Base-by-base conservation (phyloP, 2,888 invertebrate genomes). In the Chironomus tentans region DNA sequence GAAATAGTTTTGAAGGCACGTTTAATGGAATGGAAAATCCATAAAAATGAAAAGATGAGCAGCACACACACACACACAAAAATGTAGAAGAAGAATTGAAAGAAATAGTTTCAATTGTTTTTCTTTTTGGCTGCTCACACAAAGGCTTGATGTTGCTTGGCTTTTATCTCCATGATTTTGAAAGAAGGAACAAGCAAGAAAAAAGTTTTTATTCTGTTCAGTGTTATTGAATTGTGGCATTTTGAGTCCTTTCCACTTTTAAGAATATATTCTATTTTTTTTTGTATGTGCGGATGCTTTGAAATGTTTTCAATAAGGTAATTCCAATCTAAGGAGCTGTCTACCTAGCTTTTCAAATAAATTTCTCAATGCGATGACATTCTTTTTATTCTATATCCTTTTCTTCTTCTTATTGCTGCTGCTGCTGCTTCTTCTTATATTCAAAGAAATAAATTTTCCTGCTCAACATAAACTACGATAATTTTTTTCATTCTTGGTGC, bases 11-110 rank as follows among this genome's bases (percentile, higher is more conserved):
- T 68, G 18, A 74, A 74, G 62, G 74, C 74, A 74, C 65, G 68
- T 68, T 74, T 74, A 74, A 74, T 74, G 74, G 74, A 65, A 68
- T 74, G 74, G 74, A 74, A 74, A 74, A 74, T 71, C 68, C 46
- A 68, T 21, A 65, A 65, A 65, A 38, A 38, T 38, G 65, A 24
- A 24, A 65, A 24, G 21, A 24, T 12, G 62, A 13, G 38, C 2
- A 2, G 10, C 38, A 10, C 38, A 38, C 38, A 38, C 38, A 38
- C 38, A 38, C 7, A 38, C 10, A 38, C 7, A 38, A 1, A 28
- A 28, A 28, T 24, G 3, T 4, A 72, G 50, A 69, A 24, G 61
- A n/a, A n/a, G n/a, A 62, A 38, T 38, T 38, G 38, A 38, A 38
- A 56, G 56, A 74, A 74, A 74, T 74, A 74, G 74, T 74, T 74